Evolutionary conservation across 2,113 vertebrate genomes (phyloP), one percentile per base, ranked within the genome.

Genomic region (Machaerirhynchus nigripectus): DNA sequence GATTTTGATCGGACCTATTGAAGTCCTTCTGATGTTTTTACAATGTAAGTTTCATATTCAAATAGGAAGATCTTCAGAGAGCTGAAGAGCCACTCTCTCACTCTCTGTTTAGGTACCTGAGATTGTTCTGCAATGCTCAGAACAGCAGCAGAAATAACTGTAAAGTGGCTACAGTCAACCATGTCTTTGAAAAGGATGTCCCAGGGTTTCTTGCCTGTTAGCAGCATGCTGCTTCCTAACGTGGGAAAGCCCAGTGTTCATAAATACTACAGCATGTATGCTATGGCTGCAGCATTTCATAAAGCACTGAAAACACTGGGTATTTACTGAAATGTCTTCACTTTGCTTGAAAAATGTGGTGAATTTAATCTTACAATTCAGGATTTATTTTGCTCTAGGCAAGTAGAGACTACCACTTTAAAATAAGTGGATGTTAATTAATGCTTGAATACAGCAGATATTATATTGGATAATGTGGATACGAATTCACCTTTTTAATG

Each of bases 371-470:
- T 87, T 79, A 79, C 87, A 82, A 76, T 74, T 26, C 46, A 91
- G 53, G 67, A 69, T 96, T 96, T 96, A 75, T 95, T 88, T 93
- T 86, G 73, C 74, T 83, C 81, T n/a, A 83, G 93, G 46, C 69
- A 90, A 55, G 27, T 88, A 94, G 95, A 89, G 60, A 95, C 84
- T 96, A 70, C 63, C 55, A 22, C 40, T 96, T 91, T 28, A 85
- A 90, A 96, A 84, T 84, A 96, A 96, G 55, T 89, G 83, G 42
- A 21, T 94, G 75, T 93, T 96, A 97, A 96, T 97, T 95, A 95
- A 79, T 87, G 59, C 17, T 82, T 87, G 93, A 89, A 91, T 93
- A 84, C 47, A 90, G 85, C 74, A 82, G 35, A 83, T 44, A 93
- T 85, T 92, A 81, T 87, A 60, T 89, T 93, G 26, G 70, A 60